phyloP scores from a whole-genome alignment of 2,113 vertebrate genomes.

The Indri indri region DNA sequence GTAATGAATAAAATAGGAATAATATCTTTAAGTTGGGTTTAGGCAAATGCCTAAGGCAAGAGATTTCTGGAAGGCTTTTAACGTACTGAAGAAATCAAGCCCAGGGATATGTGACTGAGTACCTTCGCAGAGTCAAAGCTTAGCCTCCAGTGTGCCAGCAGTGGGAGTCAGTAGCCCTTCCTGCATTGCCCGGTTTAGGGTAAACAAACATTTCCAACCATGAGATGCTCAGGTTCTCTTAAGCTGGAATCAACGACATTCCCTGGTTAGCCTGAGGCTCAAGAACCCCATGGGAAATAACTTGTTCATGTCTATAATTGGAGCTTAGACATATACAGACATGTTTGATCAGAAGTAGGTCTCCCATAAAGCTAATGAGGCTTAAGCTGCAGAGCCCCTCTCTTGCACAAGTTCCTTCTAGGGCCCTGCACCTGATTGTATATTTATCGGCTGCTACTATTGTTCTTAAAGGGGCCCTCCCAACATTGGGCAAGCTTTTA shows the following conservation, averaged over 20 bases:
- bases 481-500: not conserved
- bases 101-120: not conserved
- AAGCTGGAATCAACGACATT: not conserved
- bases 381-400: not conserved
- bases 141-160: not conserved
- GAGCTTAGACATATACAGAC: constrained; percentile 40
- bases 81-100: constrained; percentile 4
- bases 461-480: not conserved
- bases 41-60: not conserved
- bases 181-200: not conserved
- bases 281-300: constrained; percentile 40
- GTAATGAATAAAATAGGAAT: constrained; percentile 20
- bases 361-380: constrained; percentile 36
- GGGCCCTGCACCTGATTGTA: not conserved
- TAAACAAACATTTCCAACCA: not conserved
- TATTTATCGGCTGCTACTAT: not conserved
- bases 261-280: constrained; percentile 36
- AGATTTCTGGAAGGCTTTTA: constrained; percentile 34
- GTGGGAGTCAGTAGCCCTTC: not conserved
- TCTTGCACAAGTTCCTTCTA: constrained; percentile 12
- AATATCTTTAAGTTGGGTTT: constrained; percentile 9
- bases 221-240: constrained; percentile 22
- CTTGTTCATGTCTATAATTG: constrained; percentile 44
- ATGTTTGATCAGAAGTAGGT: constrained; percentile 17
- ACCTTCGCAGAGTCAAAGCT: not conserved